Base-by-base conservation (phyloP, 2,888 invertebrate species). In the Oligia fasciuncula region DNA sequence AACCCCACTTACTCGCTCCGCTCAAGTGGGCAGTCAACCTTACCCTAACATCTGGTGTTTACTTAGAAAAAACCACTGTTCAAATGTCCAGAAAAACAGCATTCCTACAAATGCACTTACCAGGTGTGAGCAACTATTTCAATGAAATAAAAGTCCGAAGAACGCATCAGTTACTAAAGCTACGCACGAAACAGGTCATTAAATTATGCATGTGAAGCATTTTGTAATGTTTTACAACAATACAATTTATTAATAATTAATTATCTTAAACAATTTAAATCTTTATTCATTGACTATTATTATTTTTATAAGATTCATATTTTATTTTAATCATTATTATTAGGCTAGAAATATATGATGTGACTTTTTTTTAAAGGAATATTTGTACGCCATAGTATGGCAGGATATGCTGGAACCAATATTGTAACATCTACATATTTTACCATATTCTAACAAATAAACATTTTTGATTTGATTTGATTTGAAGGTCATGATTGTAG, bases 191-290 rank as follows among this genome's bases (percentile, higher is more conserved):
- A 62, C 19, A 35, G 6, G 51, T 68, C 67, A 82, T 82, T 35
- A 65, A 79, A 65, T 80, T 70, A 75, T 73, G 73, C 14, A 70
- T 83, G 54, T 81, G 66, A 66, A 85, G 49, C 57, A 63, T 81
- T 80, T 71, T 85, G 80, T 74, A 29, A 68, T 49, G 66, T 83
- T 85, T 57, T 85, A 69, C n/a, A n/a, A n/a, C n/a, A n/a, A n/a
- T n/a, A n/a, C n/a, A n/a, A n/a, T n/a, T n/a, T n/a, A n/a, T n/a
- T n/a, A n/a, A n/a, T n/a, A n/a, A n/a, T n/a, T n/a, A n/a, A n/a
- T n/a, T n/a, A n/a, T n/a, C n/a, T n/a, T n/a, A n/a, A n/a, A n/a
- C n/a, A n/a, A n/a, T n/a, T n/a, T n/a, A n/a, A n/a, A n/a, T n/a
- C n/a, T n/a, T n/a, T n/a, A n/a, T n/a, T n/a, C n/a, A n/a, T n/a